Conservation (phyloP, 1,140 invertebrate genomes). For the Acromyrmex echinatior region DNA sequence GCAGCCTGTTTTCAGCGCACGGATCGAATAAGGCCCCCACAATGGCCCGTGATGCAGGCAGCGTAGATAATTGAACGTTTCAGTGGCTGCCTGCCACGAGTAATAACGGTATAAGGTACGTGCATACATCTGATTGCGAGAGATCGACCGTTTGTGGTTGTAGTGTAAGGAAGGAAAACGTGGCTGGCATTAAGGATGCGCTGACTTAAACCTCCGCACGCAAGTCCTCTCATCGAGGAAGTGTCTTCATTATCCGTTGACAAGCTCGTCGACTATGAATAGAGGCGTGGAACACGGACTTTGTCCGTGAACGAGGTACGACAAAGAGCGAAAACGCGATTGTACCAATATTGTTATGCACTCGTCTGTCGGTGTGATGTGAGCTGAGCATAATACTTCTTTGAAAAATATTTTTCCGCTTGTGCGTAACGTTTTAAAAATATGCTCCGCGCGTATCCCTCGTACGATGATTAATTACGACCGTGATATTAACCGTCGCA, state of each 20-base stretch:
- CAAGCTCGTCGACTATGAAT: constrained; percentile 64
- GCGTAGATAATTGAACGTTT: constrained; percentile 83
- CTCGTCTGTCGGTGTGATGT: constrained; percentile 34
- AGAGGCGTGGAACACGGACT: constrained; percentile 46
- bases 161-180: constrained; percentile 13
- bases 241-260: constrained; percentile 76
- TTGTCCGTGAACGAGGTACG: constrained; percentile 53
- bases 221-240: constrained; percentile 49
- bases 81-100: constrained; percentile 79
- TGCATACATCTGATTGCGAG: constrained; percentile 68
- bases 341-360: constrained; percentile 56
- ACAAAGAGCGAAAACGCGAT: constrained; percentile 60
- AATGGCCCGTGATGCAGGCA: constrained; percentile 80
- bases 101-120: constrained; percentile 75
- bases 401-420: constrained; percentile 22
- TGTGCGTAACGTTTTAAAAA: constrained; percentile 25
- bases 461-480: constrained; percentile 43
- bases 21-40: constrained; percentile 69
- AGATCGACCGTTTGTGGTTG: constrained; percentile 44
- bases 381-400: constrained; percentile 30
- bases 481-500: constrained; percentile 34
- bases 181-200: constrained; percentile 57
- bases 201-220: constrained; percentile 46
- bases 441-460: not conserved
- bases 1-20: constrained; percentile 80